These are phyloP conservation scores for Heliconius sara DNA, from an alignment of 2,888 invertebrate species.

Conservation along the genomic window DNA sequence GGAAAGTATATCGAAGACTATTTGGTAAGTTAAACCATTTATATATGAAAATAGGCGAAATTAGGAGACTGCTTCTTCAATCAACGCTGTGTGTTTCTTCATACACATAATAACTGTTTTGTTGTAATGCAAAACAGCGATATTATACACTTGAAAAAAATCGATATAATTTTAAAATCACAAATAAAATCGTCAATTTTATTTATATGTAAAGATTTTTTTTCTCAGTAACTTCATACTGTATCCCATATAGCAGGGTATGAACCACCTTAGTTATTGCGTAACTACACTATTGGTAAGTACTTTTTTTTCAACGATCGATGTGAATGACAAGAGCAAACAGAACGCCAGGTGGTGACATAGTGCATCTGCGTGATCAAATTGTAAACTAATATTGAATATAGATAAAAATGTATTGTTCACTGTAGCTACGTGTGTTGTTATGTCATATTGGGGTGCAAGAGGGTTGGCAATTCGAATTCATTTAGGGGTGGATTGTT, in stretches of 20 bases:
- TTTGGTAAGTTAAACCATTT: no score
- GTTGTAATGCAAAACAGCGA: no score
- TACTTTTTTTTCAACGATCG: neutral
- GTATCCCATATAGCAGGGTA: neutral
- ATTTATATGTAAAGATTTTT: neutral
- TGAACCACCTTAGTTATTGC: neutral
- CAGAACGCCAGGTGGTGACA: constrained; percentile 24
- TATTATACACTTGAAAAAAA: no score
- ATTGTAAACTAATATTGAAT: constrained; percentile 23
- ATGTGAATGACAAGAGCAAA: constrained; percentile 33
- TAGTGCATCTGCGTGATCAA: constrained; percentile 22
- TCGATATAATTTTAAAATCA: no score
- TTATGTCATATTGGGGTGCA: neutral
- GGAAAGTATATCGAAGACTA: no score
- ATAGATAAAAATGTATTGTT: constrained; percentile 12
- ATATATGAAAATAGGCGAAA: no score
- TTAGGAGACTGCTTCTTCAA: no score
- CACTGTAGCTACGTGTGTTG: neutral
- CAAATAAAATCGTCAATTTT: no score
- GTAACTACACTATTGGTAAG: neutral
- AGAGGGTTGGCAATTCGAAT: neutral
- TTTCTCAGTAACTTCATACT: neutral
- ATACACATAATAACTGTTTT: no score
- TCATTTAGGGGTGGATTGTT: neutral
- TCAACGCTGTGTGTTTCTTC: no score